These are phyloP conservation scores for Amphimedon queenslandica DNA, from an alignment of 37 sponge, comb jelly and placozoan genomes.

Conservation along the genomic window DNA sequence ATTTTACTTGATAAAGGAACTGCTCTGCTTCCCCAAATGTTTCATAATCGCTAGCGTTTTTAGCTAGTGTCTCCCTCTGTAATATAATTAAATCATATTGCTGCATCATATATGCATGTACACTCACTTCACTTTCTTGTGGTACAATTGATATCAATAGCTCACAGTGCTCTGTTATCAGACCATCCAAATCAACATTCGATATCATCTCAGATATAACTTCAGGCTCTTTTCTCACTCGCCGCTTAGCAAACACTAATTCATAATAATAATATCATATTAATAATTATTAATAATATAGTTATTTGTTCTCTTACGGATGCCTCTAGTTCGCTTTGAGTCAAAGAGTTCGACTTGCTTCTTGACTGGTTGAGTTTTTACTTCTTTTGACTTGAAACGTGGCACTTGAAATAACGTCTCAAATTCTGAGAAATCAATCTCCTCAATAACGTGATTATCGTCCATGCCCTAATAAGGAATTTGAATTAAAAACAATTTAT, in stretches of 20 bases:
- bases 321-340: neutral
- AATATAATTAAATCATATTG: neutral
- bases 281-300: too few relatives aligned
- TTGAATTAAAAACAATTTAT: neutral
- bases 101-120: neutral
- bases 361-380: slow-evolving; percentile 8
- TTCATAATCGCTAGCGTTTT: slow-evolving; percentile 30
- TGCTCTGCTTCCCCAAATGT: slow-evolving; percentile 84
- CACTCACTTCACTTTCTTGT: slow-evolving; percentile 67
- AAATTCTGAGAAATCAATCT: slow-evolving; percentile 77
- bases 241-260: slow-evolving; percentile 77
- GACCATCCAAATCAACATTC: slow-evolving; percentile 73
- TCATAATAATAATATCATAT: too few relatives aligned
- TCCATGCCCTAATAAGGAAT: slow-evolving; percentile 47
- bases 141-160: slow-evolving; percentile 79
- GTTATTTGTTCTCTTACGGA: too few relatives aligned
- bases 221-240: slow-evolving; percentile 52
- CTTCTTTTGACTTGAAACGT: slow-evolving; percentile 22
- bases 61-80: slow-evolving; percentile 27
- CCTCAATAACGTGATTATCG: slow-evolving; percentile 49
- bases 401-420: slow-evolving; percentile 73
- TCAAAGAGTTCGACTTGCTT: slow-evolving; percentile 14
- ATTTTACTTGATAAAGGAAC: slow-evolving; percentile 68
- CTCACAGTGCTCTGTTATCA: slow-evolving; percentile 71
- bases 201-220: slow-evolving; percentile 37